Evolutionary conservation across 2,797 vertebrate species (phyloP).

Genomic region (Uromys caudimaculatus): DNA sequence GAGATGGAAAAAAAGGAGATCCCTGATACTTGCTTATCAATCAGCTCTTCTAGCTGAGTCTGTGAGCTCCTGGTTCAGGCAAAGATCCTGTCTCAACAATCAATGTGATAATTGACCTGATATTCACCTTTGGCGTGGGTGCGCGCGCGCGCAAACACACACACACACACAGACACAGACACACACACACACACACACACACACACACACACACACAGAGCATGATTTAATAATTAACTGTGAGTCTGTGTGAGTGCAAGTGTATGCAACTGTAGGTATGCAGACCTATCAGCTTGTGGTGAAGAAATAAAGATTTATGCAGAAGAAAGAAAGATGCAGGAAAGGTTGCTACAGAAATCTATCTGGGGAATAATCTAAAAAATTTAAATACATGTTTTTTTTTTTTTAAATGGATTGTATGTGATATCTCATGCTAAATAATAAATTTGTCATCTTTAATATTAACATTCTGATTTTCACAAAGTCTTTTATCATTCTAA

Average conservation of each 20-base stretch:
- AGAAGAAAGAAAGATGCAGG: neutral
- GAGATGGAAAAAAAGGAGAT: too few species aligned
- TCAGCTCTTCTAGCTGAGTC: neutral
- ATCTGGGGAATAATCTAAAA: neutral
- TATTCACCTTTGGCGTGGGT: neutral
- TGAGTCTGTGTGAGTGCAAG: neutral
- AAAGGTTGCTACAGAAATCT: neutral
- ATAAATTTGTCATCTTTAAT: neutral
- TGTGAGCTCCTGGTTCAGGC: neutral
- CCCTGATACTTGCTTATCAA: neutral
- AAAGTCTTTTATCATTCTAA: neutral
- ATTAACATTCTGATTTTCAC: neutral
- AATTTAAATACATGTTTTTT: neutral
- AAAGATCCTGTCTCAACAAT: neutral
- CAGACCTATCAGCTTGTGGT: neutral
- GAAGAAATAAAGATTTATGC: neutral
- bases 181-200: neutral
- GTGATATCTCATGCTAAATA: neutral
- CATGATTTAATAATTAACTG: neutral
- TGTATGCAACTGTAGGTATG: neutral
- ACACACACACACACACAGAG: neutral
- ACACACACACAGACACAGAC: neutral
- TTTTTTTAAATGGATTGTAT: neutral
- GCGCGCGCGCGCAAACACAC: neutral
- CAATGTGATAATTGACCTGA: neutral